Evolutionary conservation across 2,113 vertebrate genomes (phyloP).

Genomic region (Nansenia antarctica): DNA sequence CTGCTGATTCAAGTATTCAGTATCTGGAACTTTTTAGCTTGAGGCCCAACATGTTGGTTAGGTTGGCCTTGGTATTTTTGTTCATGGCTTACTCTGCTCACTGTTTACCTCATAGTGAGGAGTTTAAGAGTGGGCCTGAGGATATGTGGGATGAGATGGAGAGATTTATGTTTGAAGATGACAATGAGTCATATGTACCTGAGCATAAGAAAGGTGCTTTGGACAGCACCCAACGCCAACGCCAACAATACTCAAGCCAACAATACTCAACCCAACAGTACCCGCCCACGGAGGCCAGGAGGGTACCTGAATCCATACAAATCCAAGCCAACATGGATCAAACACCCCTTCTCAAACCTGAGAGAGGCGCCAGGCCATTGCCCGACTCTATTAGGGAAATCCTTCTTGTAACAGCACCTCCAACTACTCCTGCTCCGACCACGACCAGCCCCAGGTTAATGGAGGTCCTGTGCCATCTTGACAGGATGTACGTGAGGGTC

Average conservation of each 20-base stretch:
- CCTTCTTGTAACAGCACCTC: not conserved
- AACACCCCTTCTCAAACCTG: conserved; percentile 48
- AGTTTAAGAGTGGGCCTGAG: not conserved
- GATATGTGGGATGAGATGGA: conserved; percentile 30
- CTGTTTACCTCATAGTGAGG: not conserved
- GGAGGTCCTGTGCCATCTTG: conserved; percentile 59
- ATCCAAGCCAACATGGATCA: conserved; percentile 15
- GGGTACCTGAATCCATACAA: conserved; percentile 31
- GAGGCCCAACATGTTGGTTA: conserved; percentile 36
- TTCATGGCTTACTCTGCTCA: conserved; percentile 19
- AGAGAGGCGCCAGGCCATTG: conserved; percentile 24
- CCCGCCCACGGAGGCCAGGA: not conserved
- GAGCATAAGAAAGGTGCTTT: no score
- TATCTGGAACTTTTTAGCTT: not conserved
- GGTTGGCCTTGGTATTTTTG: conserved; percentile 23
- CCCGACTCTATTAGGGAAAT: conserved; percentile 20
- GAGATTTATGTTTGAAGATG: not conserved
- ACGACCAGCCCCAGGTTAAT: not conserved
- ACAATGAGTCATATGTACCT: no score
- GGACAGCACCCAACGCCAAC: not conserved
- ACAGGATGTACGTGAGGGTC: conserved; percentile 63
- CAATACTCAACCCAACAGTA: no score
- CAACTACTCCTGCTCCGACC: accelerated
- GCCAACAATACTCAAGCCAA: no score
- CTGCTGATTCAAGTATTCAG: accelerated